Base-by-base conservation (phyloP, 1,140 invertebrate species). In the Aphidius gifuensis region DNA sequence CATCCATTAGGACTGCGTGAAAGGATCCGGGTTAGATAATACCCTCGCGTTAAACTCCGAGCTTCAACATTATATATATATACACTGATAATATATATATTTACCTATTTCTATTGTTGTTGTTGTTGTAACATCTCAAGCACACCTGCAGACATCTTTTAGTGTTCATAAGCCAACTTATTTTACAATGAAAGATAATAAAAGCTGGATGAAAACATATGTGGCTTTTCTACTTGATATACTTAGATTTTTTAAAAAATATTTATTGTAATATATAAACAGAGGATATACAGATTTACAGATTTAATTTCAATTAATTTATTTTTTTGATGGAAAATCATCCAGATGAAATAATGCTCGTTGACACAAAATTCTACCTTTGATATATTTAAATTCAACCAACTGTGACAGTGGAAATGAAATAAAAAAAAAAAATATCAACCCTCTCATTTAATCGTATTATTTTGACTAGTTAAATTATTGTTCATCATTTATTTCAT, bases 31-130 rank as follows among this genome's bases (percentile, higher is more conserved):
- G 48, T 65, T 66, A 53, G 56, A 60, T 8, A 53, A 53, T 53
- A 5, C 38, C 47, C n/a, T 43, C 54, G 53, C 58, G 66, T 64
- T 68, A 72, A 71, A 66, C 68, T 51, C 47, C 0, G 16, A 58
- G 56, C 16, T 9, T 58, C 5, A 45, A 58, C 38, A 58, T 6
- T 32, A 5, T 39, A 39, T 47, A 39, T 47, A 47, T 58, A 8
- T 8, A 53, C 5, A n/a, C 16, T 11, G 8, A 11, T 38, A 32
- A 53, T 53, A 9, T 9, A 40, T 53, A 53, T 53, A 53, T 40
- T 8, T 53, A 53, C 40, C 38, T 38, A 39, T 53, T 23, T 53
- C 40, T 53, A 53, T 38, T 53, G 38, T 38, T 53, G 32, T 40
- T 53, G 38, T 38, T 53, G 51, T 53, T 53, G 40, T 53, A 40